Percentiles rank a stretch among this genome's conserved stretches.
Evolutionary conservation across 2,113 vertebrate genomes (phyloP).

Genomic region (Odontesthes bonariensis): DNA sequence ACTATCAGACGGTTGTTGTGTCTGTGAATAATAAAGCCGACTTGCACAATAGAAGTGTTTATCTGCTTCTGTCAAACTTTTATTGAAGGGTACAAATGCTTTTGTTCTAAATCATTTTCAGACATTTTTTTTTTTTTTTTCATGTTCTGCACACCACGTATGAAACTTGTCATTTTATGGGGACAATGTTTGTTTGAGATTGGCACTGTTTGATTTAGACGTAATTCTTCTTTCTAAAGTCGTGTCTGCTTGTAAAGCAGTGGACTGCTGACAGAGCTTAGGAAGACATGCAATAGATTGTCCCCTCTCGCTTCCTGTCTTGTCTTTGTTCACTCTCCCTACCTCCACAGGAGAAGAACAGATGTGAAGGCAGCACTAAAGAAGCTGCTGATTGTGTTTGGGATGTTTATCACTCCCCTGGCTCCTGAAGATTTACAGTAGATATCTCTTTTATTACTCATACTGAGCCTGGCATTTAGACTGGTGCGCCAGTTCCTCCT

Average conservation of each 20-base stretch:
- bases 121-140: too few relatives aligned
- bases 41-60: too few relatives aligned
- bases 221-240: neutral
- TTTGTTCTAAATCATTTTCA: too few relatives aligned
- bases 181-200: neutral
- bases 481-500: slow-evolving; percentile 20
- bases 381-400: slow-evolving; percentile 79
- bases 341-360: slow-evolving; percentile 67
- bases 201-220: neutral
- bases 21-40: too few relatives aligned
- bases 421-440: slow-evolving; percentile 80
- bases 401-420: slow-evolving; percentile 77
- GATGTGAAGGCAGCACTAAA: slow-evolving; percentile 77
- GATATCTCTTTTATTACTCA: slow-evolving; percentile 79
- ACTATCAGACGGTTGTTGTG: too few relatives aligned
- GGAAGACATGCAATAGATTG: slow-evolving; percentile 18
- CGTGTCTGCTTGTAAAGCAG: slow-evolving; percentile 8
- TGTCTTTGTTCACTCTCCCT: slow-evolving; percentile 8
- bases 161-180: slow-evolving; percentile 5
- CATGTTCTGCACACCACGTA: too few relatives aligned
- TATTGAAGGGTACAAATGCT: too few relatives aligned
- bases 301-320: neutral
- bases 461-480: slow-evolving; percentile 62
- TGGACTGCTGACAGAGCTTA: neutral
- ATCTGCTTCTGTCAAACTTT: too few relatives aligned